These are phyloP conservation scores for Nephrotoma guestfalica DNA, from an alignment of 2,888 invertebrate genomes.

Conservation along the genomic window DNA sequence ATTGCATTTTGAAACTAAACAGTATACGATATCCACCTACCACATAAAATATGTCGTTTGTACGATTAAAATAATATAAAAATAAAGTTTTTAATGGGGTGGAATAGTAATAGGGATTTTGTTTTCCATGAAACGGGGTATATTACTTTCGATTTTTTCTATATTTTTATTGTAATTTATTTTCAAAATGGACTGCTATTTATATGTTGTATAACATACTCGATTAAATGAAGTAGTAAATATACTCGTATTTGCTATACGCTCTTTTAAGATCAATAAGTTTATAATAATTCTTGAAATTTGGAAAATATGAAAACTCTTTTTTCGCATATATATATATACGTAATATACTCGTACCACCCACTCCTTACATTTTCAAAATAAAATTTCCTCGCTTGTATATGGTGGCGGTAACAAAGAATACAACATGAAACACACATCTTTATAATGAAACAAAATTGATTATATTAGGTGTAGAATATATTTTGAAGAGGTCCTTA, in stretches of 20 bases:
- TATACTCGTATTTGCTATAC: not conserved
- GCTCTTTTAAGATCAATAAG: not conserved
- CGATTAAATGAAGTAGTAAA: not conserved
- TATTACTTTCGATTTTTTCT: not conserved
- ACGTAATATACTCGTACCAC: not conserved
- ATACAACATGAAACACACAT: not conserved
- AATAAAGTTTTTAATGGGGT: not conserved
- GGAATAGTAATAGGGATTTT: not conserved
- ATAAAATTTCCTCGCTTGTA: not conserved
- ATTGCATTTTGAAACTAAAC: not conserved
- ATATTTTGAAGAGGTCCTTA: constrained; percentile 7
- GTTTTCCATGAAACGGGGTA: not conserved
- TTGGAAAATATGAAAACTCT: not conserved
- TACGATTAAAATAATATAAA: not conserved
- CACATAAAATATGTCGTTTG: not conserved
- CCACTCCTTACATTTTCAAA: not conserved
- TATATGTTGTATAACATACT: not conserved
- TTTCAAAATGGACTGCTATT: not conserved
- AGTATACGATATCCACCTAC: not conserved
- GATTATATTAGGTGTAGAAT: constrained; percentile 14
- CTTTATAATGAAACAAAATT: constrained; percentile 6
- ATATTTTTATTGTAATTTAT: not conserved
- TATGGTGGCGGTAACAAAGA: not conserved
- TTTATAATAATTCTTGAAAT: not conserved
- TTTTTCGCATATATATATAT: not conserved